A percentile compares a stretch with the other conserved stretches of the same genome.
Evolutionary conservation across 2,888 invertebrate genomes (phyloP).

Genomic region (Luffia ferchaultella): DNA sequence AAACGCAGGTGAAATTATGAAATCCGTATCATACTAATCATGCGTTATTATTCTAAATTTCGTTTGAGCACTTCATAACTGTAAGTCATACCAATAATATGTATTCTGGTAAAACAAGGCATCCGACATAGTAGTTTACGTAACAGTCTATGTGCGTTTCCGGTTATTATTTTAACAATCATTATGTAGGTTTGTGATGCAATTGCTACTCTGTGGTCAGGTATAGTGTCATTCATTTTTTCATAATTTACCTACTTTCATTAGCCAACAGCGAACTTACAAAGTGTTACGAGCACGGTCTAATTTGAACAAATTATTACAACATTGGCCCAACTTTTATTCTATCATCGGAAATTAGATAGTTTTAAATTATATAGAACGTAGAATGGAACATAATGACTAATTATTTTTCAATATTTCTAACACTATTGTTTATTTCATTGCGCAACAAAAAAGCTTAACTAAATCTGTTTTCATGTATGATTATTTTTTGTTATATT

Average conservation of each 20-base stretch:
- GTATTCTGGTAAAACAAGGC: background rate
- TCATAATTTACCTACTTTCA: constrained; percentile 8
- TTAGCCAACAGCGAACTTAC: constrained; percentile 2
- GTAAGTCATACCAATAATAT: background rate
- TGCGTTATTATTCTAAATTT: background rate
- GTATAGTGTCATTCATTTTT: constrained; percentile 5
- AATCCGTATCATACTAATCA: background rate
- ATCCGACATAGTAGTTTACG: constrained; percentile 14
- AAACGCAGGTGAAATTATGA: too few species aligned
- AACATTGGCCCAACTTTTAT: background rate
- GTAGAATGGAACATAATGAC: too few species aligned
- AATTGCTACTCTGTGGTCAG: constrained; percentile 7
- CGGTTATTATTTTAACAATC: constrained; percentile 29
- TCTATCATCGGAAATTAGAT: background rate
- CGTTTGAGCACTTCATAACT: background rate
- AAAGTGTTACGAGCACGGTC: constrained; percentile 3
- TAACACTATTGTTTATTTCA: too few species aligned
- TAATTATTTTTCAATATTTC: too few species aligned
- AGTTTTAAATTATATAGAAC: background rate
- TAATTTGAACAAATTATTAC: background rate
- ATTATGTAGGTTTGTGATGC: constrained; percentile 8
- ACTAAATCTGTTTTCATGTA: too few species aligned
- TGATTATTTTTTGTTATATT: too few species aligned
- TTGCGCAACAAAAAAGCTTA: too few species aligned
- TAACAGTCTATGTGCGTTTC: constrained; percentile 17